These are phyloP conservation scores for Aplysina aerophoba DNA, from an alignment of 37 sponge, comb jelly and placozoan genomes.

Conservation along the genomic window DNA sequence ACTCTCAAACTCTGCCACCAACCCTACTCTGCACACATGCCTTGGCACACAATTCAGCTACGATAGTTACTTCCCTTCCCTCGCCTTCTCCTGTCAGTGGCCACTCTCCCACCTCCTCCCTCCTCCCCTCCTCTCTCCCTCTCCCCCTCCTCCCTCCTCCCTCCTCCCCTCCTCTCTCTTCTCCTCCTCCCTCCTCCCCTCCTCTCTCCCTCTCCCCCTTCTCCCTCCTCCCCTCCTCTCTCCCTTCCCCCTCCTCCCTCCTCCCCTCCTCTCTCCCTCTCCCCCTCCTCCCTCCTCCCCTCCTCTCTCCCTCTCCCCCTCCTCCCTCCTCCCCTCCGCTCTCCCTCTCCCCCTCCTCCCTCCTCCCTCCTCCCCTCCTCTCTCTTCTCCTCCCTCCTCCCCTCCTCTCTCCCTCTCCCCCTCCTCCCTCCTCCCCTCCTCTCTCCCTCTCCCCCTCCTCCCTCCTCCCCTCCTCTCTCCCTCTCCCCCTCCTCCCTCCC, in stretches of 20 bases:
- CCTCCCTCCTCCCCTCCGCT: slow-evolving; percentile 57
- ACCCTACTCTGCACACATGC: no score
- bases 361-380: background rate
- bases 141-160: no score
- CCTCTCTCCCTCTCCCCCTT: background rate
- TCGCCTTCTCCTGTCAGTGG: background rate
- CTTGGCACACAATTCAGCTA: no score
- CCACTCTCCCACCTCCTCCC: no score
- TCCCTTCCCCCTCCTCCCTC: slow-evolving; percentile 11
- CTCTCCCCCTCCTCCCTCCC: background rate
- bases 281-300: background rate
- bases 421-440: background rate
- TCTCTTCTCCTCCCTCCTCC: background rate
- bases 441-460: slow-evolving; percentile 5
- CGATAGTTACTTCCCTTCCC: background rate
- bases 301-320: slow-evolving; percentile 49
- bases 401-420: background rate
- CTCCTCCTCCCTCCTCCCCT: background rate
- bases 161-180: background rate
- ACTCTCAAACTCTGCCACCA: no score
- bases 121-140: no score
- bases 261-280: background rate
- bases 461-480: slow-evolving; percentile 1
- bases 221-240: background rate
- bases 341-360: slow-evolving; percentile 22